Evolutionary conservation across 2,797 vertebrate species (phyloP), one percentile per base, ranked within the genome.

Genomic region (Synaphobranchus kaupii): DNA sequence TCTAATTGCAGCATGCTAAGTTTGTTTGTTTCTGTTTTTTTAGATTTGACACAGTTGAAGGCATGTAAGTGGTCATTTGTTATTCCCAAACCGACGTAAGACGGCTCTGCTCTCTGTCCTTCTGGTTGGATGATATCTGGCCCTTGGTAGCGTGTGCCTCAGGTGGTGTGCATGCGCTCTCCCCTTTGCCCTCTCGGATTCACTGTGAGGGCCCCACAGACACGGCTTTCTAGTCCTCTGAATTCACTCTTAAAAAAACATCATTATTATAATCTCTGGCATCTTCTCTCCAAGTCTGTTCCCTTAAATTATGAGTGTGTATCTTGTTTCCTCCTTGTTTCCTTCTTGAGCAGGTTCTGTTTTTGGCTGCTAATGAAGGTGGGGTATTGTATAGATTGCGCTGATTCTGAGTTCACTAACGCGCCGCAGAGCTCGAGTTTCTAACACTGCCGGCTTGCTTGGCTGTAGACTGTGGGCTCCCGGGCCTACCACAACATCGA

Each of bases 11-110:
- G 96, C 96, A 97, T 97, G 96, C 93, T 96, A 95, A 97, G 95
- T 96, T 92, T 96, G 93, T 96, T n/a, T n/a, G 89, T 95, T 95
- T 96, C 96, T 95, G 94, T 95, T 94, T 97, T 92, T 98, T 96
- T 98, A 98, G 97, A 98, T 94, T 91, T 97, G 97, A 98, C 94
- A 96, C 97, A 95, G 96, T 97, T 97, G 97, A 98, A 95, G 97
- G 97, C 97, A 98, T 98, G 97, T 98, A 98, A 98, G 97, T 97
- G 97, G 95, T 96, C 92, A 93, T 96, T 96, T 96, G 92, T 95
- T 92, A 93, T 94, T 96, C 91, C 87, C 86, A 92, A 94, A 93
- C 71, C 90, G 88, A 83, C 90, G 56, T 87, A 86, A 86, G 17
- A 66, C 9, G 7, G 83, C 66, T 80, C 15, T 58, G 50, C 5